Evolutionary conservation across 2,113 vertebrate genomes (phyloP).

Genomic region (Oostethus manadensis): DNA sequence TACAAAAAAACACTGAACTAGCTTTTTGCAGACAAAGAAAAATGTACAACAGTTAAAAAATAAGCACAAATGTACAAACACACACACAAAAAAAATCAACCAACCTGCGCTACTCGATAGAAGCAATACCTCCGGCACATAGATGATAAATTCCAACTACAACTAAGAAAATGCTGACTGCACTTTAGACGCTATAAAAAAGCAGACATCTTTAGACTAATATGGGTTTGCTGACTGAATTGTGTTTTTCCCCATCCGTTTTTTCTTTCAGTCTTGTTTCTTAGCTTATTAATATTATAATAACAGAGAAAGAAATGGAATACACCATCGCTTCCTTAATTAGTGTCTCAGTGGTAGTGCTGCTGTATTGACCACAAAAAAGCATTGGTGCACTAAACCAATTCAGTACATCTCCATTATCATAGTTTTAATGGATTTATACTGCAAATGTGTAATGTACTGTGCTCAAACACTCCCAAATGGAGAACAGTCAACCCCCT

Average conservation of each 20-base stretch:
- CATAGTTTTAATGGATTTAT: not conserved
- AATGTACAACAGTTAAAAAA: slow-evolving; percentile 56
- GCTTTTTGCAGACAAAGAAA: slow-evolving; percentile 25
- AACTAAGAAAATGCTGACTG: slow-evolving; percentile 3
- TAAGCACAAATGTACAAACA: slow-evolving; percentile 42
- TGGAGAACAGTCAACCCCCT: no score
- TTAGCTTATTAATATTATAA: not conserved
- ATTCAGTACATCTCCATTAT: not conserved
- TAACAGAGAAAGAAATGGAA: not conserved
- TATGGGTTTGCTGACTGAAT: not conserved
- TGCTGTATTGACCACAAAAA: not conserved
- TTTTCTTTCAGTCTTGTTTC: not conserved
- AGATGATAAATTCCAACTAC: not conserved
- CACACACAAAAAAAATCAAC: slow-evolving; percentile 2
- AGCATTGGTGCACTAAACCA: not conserved
- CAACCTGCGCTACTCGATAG: slow-evolving; percentile 7
- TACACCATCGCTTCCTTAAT: not conserved
- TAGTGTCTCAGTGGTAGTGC: not conserved
- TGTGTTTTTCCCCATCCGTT: not conserved
- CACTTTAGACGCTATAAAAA: not conserved
- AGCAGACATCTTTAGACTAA: not conserved
- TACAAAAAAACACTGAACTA: slow-evolving; percentile 48
- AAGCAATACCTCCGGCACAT: not conserved
- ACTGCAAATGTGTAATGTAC: not conserved
- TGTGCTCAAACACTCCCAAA: no score